Evolutionary conservation across 1,140 invertebrate genomes (phyloP).

Genomic region (Sitodiplosis mosellana): DNA sequence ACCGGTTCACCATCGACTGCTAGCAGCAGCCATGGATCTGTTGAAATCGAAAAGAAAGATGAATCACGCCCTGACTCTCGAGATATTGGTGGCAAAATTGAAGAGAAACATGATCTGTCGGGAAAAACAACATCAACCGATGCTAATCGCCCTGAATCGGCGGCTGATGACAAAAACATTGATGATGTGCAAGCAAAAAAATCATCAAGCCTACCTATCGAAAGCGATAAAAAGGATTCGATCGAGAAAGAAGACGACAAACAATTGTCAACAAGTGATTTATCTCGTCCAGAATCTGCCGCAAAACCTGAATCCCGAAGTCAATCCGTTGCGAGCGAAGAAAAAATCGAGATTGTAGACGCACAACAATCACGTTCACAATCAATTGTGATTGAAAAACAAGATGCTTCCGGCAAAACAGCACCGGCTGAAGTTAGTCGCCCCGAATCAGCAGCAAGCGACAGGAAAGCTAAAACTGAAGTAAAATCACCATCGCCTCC

Average conservation of each 20-base stretch:
- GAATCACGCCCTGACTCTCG: background rate
- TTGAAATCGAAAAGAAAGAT: background rate
- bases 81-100: background rate
- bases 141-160: background rate
- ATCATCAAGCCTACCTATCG: background rate
- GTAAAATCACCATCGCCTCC: background rate
- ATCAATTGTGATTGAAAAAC: too few relatives aligned
- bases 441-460: background rate
- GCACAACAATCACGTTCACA: background rate
- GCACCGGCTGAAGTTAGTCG: too few relatives aligned
- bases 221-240: background rate
- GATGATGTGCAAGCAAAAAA: background rate
- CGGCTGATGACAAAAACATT: background rate
- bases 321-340: background rate
- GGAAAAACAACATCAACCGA: background rate
- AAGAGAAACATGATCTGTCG: background rate
- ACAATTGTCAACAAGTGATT: background rate
- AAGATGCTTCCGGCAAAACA: too few relatives aligned
- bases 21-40: background rate
- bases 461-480: background rate
- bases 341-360: slow-evolving; percentile 2
- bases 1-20: too few relatives aligned
- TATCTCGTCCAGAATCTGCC: slow-evolving; percentile 9
- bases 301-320: slow-evolving; percentile 1
- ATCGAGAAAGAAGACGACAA: background rate